phyloP scores from a whole-genome alignment of 2,797 vertebrate genomes.

The Chelidonichthys spinosus region DNA sequence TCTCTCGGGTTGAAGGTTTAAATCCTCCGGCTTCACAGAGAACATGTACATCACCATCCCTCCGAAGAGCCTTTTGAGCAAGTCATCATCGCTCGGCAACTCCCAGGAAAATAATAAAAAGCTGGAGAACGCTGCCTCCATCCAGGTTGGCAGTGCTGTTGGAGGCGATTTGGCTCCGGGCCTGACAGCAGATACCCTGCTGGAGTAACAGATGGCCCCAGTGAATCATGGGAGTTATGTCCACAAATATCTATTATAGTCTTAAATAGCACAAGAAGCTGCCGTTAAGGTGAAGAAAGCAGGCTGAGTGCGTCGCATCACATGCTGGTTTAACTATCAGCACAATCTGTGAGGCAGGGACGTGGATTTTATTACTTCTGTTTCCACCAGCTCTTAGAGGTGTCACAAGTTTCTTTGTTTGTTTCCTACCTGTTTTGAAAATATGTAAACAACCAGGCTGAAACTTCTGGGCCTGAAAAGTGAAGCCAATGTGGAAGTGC shows the following conservation, averaged over 20 bases:
- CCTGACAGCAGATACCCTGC: conserved; percentile 56
- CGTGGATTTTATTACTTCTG: too few species aligned
- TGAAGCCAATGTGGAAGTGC: too few species aligned
- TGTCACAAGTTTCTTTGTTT: background rate
- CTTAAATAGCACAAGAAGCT: conserved; percentile 51
- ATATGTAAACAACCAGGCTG: too few species aligned
- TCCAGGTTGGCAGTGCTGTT: conserved; percentile 28
- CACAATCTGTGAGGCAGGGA: conserved; percentile 1
- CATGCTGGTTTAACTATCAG: background rate
- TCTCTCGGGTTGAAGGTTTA: conserved; percentile 11
- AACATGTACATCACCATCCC: background rate
- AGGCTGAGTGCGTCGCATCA: background rate
- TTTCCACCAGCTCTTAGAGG: too few species aligned
- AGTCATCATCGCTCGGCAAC: background rate
- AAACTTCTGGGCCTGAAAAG: too few species aligned
- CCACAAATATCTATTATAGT: conserved; percentile 56
- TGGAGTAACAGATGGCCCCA: conserved; percentile 66
- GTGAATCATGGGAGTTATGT: conserved; percentile 64
- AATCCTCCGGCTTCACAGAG: background rate
- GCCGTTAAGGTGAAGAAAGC: conserved; percentile 31
- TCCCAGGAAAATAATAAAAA: conserved; percentile 8
- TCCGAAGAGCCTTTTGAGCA: background rate
- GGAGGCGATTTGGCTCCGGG: conserved; percentile 45
- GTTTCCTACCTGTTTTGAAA: background rate
- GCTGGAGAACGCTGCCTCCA: conserved; percentile 4